Conservation (phyloP, 1,140 invertebrate species). For the Kradibia gibbosae region DNA sequence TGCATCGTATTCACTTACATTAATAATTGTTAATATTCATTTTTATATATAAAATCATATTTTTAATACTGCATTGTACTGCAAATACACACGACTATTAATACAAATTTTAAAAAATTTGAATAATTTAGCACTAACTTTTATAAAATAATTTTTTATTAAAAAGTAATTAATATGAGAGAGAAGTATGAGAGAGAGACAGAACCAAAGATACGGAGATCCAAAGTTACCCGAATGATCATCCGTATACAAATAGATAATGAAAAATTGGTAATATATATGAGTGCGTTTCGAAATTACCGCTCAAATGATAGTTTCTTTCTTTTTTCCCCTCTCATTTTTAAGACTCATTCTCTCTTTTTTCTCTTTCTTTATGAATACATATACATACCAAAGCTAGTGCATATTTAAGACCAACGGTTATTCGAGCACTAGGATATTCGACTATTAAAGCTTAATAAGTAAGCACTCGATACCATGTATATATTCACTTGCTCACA, state of each 20-base stretch:
- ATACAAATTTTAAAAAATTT: too few relatives aligned
- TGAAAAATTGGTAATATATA: background rate
- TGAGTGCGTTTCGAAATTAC: background rate
- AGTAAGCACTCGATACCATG: background rate
- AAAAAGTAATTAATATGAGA: too few relatives aligned
- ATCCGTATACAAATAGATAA: background rate
- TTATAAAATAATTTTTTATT: too few relatives aligned
- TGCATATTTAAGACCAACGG: conserved; percentile 19
- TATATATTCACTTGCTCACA: background rate
- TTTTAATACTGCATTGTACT: too few relatives aligned
- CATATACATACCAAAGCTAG: background rate
- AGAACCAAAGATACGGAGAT: background rate
- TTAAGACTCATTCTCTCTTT: background rate
- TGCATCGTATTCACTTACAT: too few relatives aligned
- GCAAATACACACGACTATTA: too few relatives aligned
- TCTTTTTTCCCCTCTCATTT: background rate
- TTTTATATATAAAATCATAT: too few relatives aligned
- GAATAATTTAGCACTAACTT: too few relatives aligned
- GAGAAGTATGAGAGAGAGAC: background rate
- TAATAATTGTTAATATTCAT: too few relatives aligned
- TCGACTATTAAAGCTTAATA: background rate
- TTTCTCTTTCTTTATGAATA: background rate
- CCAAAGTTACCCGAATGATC: background rate
- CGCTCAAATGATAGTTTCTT: background rate
- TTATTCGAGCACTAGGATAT: conserved; percentile 24